Evolutionary conservation across 2,888 invertebrate genomes (phyloP).

Genomic region (Agrilus biguttatus): DNA sequence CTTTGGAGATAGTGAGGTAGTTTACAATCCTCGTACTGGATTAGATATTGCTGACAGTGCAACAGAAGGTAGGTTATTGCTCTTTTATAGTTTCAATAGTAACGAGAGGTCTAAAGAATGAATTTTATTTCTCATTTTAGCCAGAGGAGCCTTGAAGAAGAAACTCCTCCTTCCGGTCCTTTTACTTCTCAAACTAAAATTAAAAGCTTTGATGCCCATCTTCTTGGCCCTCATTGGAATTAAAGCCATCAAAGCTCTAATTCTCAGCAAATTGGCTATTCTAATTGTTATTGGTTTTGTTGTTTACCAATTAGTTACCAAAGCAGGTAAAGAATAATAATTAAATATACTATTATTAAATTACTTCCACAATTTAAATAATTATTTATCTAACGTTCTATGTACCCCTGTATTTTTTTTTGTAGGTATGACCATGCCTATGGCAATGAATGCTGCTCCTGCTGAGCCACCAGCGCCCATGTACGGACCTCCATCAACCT

Average conservation of each 20-base stretch:
- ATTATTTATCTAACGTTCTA: background rate
- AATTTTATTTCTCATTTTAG: conserved; percentile 30
- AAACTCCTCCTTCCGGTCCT: conserved; percentile 68
- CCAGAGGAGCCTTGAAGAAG: conserved; percentile 65
- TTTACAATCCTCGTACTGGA: conserved; percentile 51
- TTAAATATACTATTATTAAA: background rate
- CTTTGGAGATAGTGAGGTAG: conserved; percentile 50
- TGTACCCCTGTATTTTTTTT: conserved; percentile 1
- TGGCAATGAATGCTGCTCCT: conserved; percentile 32
- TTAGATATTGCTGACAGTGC: conserved; percentile 42
- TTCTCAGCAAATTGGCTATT: conserved; percentile 72
- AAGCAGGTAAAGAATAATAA: conserved; percentile 43
- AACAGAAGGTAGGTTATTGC: conserved; percentile 36
- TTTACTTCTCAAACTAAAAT: conserved; percentile 65
- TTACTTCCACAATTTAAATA: background rate
- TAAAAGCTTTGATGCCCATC: conserved; percentile 74
- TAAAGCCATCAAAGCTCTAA: conserved; percentile 70
- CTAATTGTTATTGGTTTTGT: conserved; percentile 69
- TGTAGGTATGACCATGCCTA: conserved; percentile 57
- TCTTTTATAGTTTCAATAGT: background rate
- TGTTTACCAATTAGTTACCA: conserved; percentile 62
- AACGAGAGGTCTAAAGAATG: background rate
- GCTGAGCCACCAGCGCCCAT: conserved; percentile 44
- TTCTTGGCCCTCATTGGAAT: conserved; percentile 63
- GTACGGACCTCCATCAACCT: conserved; percentile 47